Evolutionary conservation across 2,113 vertebrate species (phyloP), one percentile per base, ranked within the genome.

Genomic region (Halichoerus grypus): DNA sequence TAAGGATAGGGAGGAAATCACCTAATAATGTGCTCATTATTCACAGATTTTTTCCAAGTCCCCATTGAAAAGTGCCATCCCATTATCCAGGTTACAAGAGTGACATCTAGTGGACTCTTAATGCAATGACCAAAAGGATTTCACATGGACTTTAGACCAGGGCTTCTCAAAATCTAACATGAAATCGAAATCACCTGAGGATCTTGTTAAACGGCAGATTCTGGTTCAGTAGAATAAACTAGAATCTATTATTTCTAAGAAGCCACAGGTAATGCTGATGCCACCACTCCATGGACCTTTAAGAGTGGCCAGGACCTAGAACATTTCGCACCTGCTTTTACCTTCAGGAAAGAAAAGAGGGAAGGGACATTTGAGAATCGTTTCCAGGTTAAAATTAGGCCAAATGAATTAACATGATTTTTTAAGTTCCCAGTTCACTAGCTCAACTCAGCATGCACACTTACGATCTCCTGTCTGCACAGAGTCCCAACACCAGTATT

Each of bases 31-130:
- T 95, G 87, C 61, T 86, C 76, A 88, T 91, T 92, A 79, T 95
- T 61, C 81, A 71, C 5, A 18, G 76, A 86, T 51, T 53, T 87
- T 87, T 91, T 80, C 22, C 80, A 86, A 86, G 39, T 2, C 22
- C 7, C 10, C 92, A 63, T 19, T 88, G 69, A 71, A 90, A 97
- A 95, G 84, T 14, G 76, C 39, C 84, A 72, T 65, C 80, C 91
- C 88, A 63, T 93, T 98, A 98, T 80, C 55, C 55, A 98, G 98
- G 98, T 99, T 98, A 98, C 99, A 95, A 95, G 97, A 98, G 86
- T 98, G 99, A 99, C 99, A 99, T 98, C 99, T 99, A 99, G 99
- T 98, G 99, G 99, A 91, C 84, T 46, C 3, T 84, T 0, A 0
- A 33, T 81, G 77, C 84, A 96, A 99, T 97, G 97, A 97, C 98